Conservation (phyloP, 2,888 invertebrate genomes). For the Drosophila peninsularis region DNA sequence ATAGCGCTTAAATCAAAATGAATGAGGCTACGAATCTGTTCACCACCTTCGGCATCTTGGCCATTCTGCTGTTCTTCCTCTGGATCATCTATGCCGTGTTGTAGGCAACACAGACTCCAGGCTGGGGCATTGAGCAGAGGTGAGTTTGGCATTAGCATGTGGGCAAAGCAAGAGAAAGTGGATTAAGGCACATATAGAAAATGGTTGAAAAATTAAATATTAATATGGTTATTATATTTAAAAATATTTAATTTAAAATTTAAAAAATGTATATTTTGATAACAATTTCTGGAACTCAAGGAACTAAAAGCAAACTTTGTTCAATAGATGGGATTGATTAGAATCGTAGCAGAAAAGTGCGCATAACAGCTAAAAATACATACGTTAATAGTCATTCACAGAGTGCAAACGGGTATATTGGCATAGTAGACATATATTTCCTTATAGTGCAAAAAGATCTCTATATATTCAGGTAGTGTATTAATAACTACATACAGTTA, state of each 20-base stretch:
- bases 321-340: too few species aligned
- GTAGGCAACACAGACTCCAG: constrained; percentile 52
- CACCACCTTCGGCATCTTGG: constrained; percentile 89
- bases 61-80: constrained; percentile 88
- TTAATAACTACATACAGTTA: too few species aligned
- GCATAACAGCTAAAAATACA: not conserved
- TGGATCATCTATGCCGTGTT: constrained; percentile 88
- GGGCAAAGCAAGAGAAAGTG: not conserved
- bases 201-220: too few species aligned
- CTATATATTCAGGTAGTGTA: too few species aligned
- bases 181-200: not conserved
- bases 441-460: too few species aligned
- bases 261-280: not conserved
- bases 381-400: not conserved
- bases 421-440: too few species aligned
- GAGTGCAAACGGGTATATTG: not conserved
- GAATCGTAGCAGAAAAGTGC: not conserved
- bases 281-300: not conserved
- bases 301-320: too few species aligned
- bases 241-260: too few species aligned
- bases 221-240: too few species aligned
- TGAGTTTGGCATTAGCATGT: not conserved
- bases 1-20: constrained; percentile 70
- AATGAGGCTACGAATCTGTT: constrained; percentile 88
- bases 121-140: constrained; percentile 44